Evolutionary conservation across 1,140 invertebrate genomes (phyloP), one percentile per base, ranked within the genome.

Genomic region (Drosophila virilis): DNA sequence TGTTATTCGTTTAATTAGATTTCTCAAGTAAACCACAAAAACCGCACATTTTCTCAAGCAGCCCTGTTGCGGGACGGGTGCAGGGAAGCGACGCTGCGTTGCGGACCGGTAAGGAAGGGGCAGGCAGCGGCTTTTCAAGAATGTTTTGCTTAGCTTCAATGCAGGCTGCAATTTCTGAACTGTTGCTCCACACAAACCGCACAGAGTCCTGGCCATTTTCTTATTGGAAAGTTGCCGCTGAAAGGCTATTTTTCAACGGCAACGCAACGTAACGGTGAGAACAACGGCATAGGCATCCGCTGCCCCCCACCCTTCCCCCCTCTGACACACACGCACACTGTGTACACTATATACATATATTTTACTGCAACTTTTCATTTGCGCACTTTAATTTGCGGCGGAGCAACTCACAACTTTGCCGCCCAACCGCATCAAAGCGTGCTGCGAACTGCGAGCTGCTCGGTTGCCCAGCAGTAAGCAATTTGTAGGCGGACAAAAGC

Each of bases 1-100:
- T 84, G 84, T 77, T 88, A 84, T 90, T 85, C 80, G 77, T 90
- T 85, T 90, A 90, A 90, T 90, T 90, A 90, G 86, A 90, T 90
- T 90, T 90, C 85, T 90, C 86, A 77, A 90, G 81, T 77, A 79
- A 78, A 75, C 85, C 85, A 57, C 85, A 90, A 62, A 64, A 85
- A 85, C 85, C 85, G 81, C 78, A 90, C 81, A 81, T 90, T 82
- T 88, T 88, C 84, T 88, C 85, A 84, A 77, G 80, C 71, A 80
- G 67, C 75, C 43, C 43, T 17, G 42, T 60, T 59, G 66, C 48
- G 42, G 22, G 28, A 54, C 10, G 48, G n/a, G 3, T 4, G 22
- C 0, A 17, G 5, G 12, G 12, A 12, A 5, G 43, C 1, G 28
- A 22, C 22, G 22, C 3, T 22, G 22, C 3, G 22, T 22, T 22